These are phyloP conservation scores for Leptosomus discolor DNA, from an alignment of 2,113 vertebrate genomes.

Conservation along the genomic window DNA sequence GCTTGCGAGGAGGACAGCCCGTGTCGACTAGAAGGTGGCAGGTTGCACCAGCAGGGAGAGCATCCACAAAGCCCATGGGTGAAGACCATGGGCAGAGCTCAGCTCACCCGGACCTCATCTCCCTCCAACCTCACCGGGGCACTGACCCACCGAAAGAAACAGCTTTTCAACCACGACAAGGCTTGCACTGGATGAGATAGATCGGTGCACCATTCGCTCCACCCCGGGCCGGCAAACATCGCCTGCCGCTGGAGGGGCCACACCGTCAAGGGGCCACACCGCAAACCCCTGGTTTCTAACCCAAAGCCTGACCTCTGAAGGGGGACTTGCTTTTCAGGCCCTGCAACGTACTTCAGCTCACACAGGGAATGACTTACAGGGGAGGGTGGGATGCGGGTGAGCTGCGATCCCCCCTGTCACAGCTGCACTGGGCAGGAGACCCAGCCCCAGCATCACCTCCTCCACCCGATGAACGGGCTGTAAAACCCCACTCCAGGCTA, in stretches of 20 bases:
- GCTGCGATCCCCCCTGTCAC: fast-evolving
- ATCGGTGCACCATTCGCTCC: fast-evolving
- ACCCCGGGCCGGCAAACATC: not conserved
- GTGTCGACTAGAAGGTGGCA: not conserved
- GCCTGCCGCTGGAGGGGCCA: fast-evolving
- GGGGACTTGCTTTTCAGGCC: not conserved
- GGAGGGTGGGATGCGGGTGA: not conserved
- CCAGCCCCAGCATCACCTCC: not conserved
- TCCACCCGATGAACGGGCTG: fast-evolving
- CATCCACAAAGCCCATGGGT: fast-evolving
- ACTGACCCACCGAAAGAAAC: fast-evolving
- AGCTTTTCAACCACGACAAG: fast-evolving
- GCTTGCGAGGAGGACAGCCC: fast-evolving
- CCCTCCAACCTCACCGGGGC: not conserved
- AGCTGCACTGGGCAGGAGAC: fast-evolving
- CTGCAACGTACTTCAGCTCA: fast-evolving
- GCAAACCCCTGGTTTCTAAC: fast-evolving
- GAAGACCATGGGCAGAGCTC: not conserved
- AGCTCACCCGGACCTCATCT: not conserved
- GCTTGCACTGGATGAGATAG: fast-evolving
- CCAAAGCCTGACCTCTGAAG: not conserved
- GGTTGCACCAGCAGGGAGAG: not conserved
- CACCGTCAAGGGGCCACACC: fast-evolving
- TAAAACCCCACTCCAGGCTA: not conserved
- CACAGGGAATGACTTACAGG: fast-evolving